Evolutionary conservation across 2,888 invertebrate species (phyloP).

Genomic region (Sinodicranocentrus sp.): DNA sequence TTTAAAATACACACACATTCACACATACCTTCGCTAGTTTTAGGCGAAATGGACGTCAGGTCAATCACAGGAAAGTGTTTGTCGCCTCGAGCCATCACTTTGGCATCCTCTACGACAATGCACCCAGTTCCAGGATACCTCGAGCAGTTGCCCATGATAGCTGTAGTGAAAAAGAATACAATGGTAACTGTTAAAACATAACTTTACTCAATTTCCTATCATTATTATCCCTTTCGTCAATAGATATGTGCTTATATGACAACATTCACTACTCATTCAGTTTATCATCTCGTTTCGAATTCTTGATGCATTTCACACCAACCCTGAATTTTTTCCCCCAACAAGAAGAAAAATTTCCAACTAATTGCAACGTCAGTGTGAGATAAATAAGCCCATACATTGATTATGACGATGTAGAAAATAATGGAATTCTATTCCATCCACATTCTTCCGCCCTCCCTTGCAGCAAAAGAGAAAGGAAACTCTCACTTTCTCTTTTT

Average conservation of each 20-base stretch:
- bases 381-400: background rate
- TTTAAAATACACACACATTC: background rate
- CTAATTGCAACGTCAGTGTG: constrained; percentile 1
- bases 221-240: too few species aligned
- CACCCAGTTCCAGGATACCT: constrained; percentile 85
- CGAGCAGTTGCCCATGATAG: constrained; percentile 76
- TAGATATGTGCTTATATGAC: too few species aligned
- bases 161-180: constrained; percentile 51
- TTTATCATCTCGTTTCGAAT: constrained; percentile 5
- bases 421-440: too few species aligned
- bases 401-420: background rate
- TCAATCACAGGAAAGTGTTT: constrained; percentile 84
- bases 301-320: constrained; percentile 3
- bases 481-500: background rate
- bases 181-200: background rate
- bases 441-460: too few species aligned
- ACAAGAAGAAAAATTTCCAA: background rate
- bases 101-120: constrained; percentile 92
- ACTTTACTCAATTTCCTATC: too few species aligned
- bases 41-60: constrained; percentile 80
- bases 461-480: background rate
- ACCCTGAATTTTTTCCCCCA: background rate
- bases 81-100: constrained; percentile 92
- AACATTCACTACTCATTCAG: background rate
- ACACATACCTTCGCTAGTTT: constrained; percentile 84